Conservation (phyloP, 2,888 invertebrate genomes). For the Xanthorhoe spadicearia region DNA sequence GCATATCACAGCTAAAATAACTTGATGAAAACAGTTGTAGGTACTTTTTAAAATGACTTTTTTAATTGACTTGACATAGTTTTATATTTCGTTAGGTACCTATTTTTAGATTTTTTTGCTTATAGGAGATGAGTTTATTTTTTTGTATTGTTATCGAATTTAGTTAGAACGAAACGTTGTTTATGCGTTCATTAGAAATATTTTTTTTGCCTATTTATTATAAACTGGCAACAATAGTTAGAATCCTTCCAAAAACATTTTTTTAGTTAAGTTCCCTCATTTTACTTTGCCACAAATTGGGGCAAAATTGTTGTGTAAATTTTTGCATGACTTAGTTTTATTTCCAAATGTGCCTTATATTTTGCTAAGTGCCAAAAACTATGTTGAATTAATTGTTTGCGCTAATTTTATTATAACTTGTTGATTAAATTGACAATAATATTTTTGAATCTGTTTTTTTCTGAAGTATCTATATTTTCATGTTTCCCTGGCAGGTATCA, state of each 20-base stretch:
- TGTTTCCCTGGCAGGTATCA: no score
- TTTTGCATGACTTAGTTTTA: constrained; percentile 10
- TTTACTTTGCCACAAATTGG: constrained; percentile 10
- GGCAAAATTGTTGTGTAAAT: constrained; percentile 4
- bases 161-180: constrained; percentile 14
- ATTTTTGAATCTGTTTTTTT: constrained; percentile 34
- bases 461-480: background rate
- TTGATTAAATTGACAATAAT: constrained; percentile 46
- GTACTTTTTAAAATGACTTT: background rate
- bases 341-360: constrained; percentile 35
- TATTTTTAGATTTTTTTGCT: no score
- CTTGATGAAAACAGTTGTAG: no score
- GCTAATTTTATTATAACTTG: constrained; percentile 27
- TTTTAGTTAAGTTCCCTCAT: background rate
- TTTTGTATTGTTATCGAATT: constrained; percentile 33
- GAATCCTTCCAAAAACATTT: background rate
- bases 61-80: constrained; percentile 1
- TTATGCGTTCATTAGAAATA: constrained; percentile 3
- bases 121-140: constrained; percentile 24
- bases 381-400: constrained; percentile 37
- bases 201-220: background rate
- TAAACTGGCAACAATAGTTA: background rate
- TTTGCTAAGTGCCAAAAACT: constrained; percentile 51
- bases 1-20: no score
- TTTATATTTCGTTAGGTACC: constrained; percentile 14